Conservation (phyloP, 2,113 vertebrate species). For the Siniperca knerii region DNA sequence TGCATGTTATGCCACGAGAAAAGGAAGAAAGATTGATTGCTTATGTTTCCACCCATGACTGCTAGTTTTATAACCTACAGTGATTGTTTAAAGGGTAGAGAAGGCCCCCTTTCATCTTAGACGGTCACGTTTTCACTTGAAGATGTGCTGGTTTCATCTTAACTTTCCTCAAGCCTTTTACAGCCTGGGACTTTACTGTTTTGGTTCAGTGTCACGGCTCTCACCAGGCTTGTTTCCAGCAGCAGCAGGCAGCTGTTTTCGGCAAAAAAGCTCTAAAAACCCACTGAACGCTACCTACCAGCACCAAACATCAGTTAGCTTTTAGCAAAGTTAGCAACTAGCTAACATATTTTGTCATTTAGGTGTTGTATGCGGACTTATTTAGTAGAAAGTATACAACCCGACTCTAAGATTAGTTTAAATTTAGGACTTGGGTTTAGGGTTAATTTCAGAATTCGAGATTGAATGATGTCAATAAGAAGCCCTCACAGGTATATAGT, state of each 20-base stretch:
- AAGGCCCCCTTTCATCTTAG: neutral
- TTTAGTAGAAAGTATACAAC: neutral
- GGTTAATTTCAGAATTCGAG: neutral
- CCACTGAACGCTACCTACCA: no score
- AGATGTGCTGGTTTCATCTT: neutral
- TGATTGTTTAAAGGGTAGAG: neutral
- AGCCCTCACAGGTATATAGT: neutral
- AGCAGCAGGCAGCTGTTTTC: no score
- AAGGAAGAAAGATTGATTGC: neutral
- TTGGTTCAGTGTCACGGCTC: no score
- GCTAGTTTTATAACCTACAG: neutral
- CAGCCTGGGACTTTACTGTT: no score
- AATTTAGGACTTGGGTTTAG: neutral
- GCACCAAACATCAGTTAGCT: no score
- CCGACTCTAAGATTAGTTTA: neutral
- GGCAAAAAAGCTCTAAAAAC: no score
- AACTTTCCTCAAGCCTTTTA: neutral
- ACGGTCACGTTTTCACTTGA: neutral
- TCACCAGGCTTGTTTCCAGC: no score
- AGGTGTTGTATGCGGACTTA: neutral
- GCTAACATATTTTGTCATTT: neutral
- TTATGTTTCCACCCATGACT: neutral
- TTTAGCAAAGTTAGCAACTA: no score
- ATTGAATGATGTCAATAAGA: neutral
- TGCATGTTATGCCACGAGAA: neutral